Evolutionary conservation across 2,797 vertebrate genomes (phyloP).

Genomic region (Naso thynnoides): DNA sequence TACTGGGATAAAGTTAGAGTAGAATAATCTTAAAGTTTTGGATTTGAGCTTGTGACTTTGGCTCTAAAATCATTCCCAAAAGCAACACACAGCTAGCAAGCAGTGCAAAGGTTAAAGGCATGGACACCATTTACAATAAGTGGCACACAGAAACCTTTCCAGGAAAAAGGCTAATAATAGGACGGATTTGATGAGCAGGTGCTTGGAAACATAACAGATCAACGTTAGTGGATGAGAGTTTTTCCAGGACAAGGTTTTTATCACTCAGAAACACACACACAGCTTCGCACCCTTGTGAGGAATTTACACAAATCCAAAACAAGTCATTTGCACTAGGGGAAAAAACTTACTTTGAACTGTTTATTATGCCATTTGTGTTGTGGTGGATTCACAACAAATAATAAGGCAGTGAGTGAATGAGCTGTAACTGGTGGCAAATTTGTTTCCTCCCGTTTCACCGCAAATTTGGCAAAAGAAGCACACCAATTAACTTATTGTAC

Average conservation of each 20-base stretch:
- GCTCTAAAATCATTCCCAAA: constrained; percentile 13
- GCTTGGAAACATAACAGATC: constrained; percentile 51
- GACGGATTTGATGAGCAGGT: constrained; percentile 52
- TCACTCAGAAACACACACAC: constrained; percentile 14
- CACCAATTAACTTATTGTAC: constrained; percentile 38
- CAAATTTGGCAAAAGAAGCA: constrained; percentile 49
- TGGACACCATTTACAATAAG: constrained; percentile 41
- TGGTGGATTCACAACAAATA: constrained; percentile 46
- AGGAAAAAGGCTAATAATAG: constrained; percentile 45
- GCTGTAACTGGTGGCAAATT: constrained; percentile 37
- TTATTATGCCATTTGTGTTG: constrained; percentile 36
- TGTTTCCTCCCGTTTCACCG: constrained; percentile 43
- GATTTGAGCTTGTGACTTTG: constrained; percentile 1
- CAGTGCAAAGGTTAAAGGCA: constrained; percentile 30
- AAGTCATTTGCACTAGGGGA: constrained; percentile 15
- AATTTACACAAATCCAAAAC: constrained; percentile 49
- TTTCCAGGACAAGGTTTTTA: constrained; percentile 50
- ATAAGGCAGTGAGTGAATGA: constrained; percentile 37
- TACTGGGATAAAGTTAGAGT: constrained; percentile 5
- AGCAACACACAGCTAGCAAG: background rate
- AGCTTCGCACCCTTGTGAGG: constrained; percentile 40
- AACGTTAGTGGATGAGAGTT: constrained; percentile 17
- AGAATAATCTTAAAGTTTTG: constrained; percentile 15
- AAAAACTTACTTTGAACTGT: constrained; percentile 41
- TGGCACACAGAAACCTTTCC: constrained; percentile 37